Evolutionary conservation across 2,797 vertebrate genomes (phyloP).

Genomic region (Acestrorhynchus altus): DNA sequence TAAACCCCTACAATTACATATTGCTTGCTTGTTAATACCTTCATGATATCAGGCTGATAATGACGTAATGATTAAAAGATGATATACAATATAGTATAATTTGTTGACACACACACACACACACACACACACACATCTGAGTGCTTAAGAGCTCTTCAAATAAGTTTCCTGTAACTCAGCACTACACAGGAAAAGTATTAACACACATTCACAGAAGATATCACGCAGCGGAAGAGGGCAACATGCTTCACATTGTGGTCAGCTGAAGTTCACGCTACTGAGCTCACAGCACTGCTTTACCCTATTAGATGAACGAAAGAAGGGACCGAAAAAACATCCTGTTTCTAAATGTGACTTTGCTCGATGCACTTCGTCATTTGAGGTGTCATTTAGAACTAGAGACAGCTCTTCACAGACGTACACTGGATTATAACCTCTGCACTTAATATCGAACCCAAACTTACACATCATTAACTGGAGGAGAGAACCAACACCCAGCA

Average conservation of each 20-base stretch:
- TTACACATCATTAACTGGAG: no score
- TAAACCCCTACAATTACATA: no score
- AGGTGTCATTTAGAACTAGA: not conserved
- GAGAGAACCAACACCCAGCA: no score
- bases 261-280: not conserved
- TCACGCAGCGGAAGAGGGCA: not conserved
- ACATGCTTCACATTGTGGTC: conserved; percentile 13
- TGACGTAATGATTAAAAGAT: no score
- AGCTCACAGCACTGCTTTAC: not conserved
- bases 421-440: no score
- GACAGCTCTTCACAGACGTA: no score
- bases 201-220: not conserved
- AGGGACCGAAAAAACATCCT: not conserved
- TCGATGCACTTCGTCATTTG: not conserved
- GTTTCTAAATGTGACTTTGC: not conserved
- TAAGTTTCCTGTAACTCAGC: conserved; percentile 2
- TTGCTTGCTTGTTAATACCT: no score
- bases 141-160: not conserved
- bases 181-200: conserved; percentile 3
- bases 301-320: not conserved
- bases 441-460: no score
- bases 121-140: not conserved
- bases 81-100: no score
- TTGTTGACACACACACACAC: not conserved
- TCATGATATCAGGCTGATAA: no score